These are phyloP conservation scores for Oncorhynchus masou DNA, from an alignment of 2,113 vertebrate species.

Conservation along the genomic window DNA sequence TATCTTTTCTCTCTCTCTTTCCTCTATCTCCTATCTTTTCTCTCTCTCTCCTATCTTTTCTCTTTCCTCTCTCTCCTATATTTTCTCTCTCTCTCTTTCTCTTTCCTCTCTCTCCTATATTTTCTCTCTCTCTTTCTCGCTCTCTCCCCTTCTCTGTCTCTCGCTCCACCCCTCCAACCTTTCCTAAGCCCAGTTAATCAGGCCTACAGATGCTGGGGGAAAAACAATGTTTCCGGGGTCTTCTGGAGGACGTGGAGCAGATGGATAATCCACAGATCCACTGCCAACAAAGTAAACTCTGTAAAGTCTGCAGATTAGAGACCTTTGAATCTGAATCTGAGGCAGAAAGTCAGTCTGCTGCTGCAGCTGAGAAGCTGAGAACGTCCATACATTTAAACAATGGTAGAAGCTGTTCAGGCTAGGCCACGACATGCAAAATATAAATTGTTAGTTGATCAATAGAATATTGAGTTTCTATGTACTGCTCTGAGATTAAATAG, in stretches of 20 bases:
- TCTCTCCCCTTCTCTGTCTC: too few species aligned
- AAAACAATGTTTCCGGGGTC: conserved; percentile 47
- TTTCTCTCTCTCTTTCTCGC: too few species aligned
- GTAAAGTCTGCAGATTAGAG: conserved; percentile 33
- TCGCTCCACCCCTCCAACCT: neutral
- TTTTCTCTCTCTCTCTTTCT: too few species aligned
- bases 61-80: too few species aligned
- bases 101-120: too few species aligned
- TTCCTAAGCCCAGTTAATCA: conserved; percentile 48
- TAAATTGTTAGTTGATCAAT: too few species aligned
- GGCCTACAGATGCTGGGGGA: conserved; percentile 52
- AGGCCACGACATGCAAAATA: too few species aligned
- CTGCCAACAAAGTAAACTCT: conserved; percentile 54
- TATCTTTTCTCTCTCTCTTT: too few species aligned
- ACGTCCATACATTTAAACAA: conserved; percentile 26
- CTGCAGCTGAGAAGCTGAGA: neutral
- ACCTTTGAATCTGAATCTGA: conserved; percentile 45
- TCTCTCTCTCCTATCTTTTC: too few species aligned
- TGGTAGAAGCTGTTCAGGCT: neutral
- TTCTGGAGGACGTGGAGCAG: conserved; percentile 37
- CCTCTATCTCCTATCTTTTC: too few species aligned
- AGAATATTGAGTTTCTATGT: too few species aligned
- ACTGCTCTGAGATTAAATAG: too few species aligned
- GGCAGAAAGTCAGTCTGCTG: conserved; percentile 23
- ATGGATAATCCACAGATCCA: conserved; percentile 49